phyloP scores from a whole-genome alignment of 2,888 invertebrate species.

The Pristionchus exspectatus region DNA sequence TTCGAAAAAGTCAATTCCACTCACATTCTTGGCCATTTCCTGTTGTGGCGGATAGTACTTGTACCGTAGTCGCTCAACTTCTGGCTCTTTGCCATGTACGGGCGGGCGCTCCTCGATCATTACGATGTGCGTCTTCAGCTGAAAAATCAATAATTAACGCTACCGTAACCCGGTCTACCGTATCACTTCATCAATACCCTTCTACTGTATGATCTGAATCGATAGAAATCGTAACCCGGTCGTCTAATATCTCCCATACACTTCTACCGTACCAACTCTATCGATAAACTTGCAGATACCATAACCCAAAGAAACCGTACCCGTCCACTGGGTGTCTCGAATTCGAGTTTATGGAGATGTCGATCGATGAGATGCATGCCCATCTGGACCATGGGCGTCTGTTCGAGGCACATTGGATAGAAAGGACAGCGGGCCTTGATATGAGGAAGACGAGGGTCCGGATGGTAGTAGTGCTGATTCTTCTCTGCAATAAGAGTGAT shows the following conservation, averaged over 20 bases:
- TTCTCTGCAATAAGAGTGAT: neutral
- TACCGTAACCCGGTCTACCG: neutral
- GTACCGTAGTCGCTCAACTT: slow-evolving; percentile 17
- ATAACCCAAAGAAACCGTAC: neutral
- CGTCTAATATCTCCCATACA: neutral
- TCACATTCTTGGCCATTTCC: neutral
- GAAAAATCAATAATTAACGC: neutral
- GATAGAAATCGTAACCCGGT: neutral
- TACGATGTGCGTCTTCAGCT: neutral
- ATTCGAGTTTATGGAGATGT: neutral
- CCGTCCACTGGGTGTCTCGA: neutral
- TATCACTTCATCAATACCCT: neutral
- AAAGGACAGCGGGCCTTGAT: neutral
- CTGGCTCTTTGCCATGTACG: neutral
- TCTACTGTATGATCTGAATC: neutral
- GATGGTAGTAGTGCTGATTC: neutral
- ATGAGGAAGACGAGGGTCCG: slow-evolving; percentile 29
- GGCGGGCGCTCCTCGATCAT: neutral
- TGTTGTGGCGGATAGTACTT: neutral
- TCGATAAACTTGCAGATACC: neutral
- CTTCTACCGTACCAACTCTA: neutral
- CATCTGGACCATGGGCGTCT: neutral
- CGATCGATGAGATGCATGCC: slow-evolving; percentile 14
- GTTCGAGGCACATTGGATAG: neutral
- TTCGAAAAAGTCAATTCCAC: neutral